Base-by-base conservation (phyloP, 2,113 vertebrate genomes). In the Galemys pyrenaicus region DNA sequence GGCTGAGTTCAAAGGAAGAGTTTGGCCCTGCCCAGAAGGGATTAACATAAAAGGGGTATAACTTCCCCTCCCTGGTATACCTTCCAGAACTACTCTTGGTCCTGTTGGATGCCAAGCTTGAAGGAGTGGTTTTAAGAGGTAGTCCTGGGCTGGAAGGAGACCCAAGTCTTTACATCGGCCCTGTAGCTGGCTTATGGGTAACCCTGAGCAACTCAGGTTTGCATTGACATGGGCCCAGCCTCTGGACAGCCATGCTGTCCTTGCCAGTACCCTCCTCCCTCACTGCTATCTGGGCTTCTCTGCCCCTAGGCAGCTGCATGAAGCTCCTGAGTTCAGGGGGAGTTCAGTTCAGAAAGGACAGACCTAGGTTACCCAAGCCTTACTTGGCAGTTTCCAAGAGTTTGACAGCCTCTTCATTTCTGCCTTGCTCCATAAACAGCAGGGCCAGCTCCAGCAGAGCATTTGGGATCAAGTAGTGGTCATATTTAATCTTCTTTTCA, bases 381-480 rank as follows among this genome's bases (percentile, higher is more conserved):
- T 98, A 99, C 99, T 99, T 99, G 93, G 99, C 99, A 92, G 98
- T 96, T 97, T 99, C 99, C 96, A 99, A 98, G 54, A 99, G 98
- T 97, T 98, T 99, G 95, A 99, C 96, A 81, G 98, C 99, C 94
- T 99, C 99, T 90, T 99, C 98, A 24, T 94, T 99, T 97, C 98
- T 98, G 1, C 98, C 98, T 95, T 99, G 98, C 64, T 99, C 99
- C 97, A 99, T 98, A 97, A 99, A 99, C n/a, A 99, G 97, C 96
- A 99, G 97, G 0, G 99, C 99, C 58, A 99, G 98, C 97, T 99
- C 99, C 98, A 99, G 98, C 85, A 99, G 97, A 5, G 99, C 99
- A 91, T 99, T 99, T 87, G 99, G 99, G 95, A 99, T 99, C 98
- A 99, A 97, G 97, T 99, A 99, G 97, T 99, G 99, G 96, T 99